Conservation (phyloP, 2,888 invertebrate species). For the Aleiodes alternator region DNA sequence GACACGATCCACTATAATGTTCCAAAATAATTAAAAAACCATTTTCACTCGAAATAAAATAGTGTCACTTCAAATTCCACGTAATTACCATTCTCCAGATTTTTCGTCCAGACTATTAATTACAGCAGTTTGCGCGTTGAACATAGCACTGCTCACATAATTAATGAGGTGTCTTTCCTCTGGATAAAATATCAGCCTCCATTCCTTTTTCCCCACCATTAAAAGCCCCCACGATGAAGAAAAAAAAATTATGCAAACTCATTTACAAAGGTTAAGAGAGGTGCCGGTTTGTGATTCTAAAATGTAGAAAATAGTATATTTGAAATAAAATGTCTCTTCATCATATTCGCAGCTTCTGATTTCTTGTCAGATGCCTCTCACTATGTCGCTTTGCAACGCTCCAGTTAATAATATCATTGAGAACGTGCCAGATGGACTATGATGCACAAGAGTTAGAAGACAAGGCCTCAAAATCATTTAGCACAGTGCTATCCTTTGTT, state of each 20-base stretch:
- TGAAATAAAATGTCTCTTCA: slow-evolving; percentile 17
- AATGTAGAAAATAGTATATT: slow-evolving; percentile 3
- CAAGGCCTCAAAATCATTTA: not conserved
- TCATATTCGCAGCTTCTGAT: slow-evolving; percentile 24
- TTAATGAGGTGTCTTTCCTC: not conserved
- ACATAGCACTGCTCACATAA: slow-evolving; percentile 23
- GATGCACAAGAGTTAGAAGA: slow-evolving; percentile 4
- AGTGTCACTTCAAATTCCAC: slow-evolving; percentile 37
- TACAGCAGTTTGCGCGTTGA: slow-evolving; percentile 27
- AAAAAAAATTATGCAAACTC: slow-evolving; percentile 1
- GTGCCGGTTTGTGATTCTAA: slow-evolving; percentile 18
- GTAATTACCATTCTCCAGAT: slow-evolving; percentile 27
- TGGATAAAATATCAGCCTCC: slow-evolving; percentile 9
- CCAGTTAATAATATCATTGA: slow-evolving; percentile 50
- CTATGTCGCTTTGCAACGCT: slow-evolving; percentile 27
- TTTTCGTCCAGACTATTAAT: slow-evolving; percentile 37
- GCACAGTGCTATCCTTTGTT: slow-evolving; percentile 18
- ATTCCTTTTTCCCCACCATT: not conserved
- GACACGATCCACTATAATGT: too few species aligned
- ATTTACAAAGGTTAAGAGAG: slow-evolving; percentile 10
- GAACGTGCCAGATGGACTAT: slow-evolving; percentile 48
- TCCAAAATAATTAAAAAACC: too few species aligned
- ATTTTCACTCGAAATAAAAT: not conserved
- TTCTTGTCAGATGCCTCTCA: slow-evolving; percentile 11
- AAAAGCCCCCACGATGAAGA: not conserved